Conservation (phyloP, 2,888 invertebrate genomes). For the Carpatolechia fugitivella region DNA sequence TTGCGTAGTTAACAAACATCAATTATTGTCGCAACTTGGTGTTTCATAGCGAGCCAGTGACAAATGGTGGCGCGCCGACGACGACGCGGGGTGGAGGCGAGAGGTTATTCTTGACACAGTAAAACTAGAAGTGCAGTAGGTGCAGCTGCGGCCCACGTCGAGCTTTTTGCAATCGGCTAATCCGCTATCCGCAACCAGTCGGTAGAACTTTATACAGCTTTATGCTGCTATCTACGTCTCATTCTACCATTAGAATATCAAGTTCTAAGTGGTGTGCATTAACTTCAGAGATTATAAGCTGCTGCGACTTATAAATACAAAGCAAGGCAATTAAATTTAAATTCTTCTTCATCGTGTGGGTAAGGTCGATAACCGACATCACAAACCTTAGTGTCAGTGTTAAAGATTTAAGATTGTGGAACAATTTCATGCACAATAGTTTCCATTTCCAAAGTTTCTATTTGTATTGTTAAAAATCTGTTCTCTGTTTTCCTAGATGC, state of each 20-base stretch:
- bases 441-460: no score
- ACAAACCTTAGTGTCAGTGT: no score
- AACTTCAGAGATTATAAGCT: no score
- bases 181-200: conserved; percentile 38
- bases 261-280: no score
- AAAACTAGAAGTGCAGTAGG: conserved; percentile 79
- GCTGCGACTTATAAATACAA: no score
- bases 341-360: no score
- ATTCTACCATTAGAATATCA: no score
- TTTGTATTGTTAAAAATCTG: not conserved
- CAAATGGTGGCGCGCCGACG: conserved; percentile 37
- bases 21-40: conserved; percentile 46
- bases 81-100: conserved; percentile 57
- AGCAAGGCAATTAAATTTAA: no score
- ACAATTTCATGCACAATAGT: no score
- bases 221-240: not conserved
- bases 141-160: conserved; percentile 73
- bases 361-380: no score
- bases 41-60: conserved; percentile 44
- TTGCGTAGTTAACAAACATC: conserved; percentile 37
- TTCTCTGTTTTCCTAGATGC: not conserved
- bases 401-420: no score
- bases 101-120: conserved; percentile 79
- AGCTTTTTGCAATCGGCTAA: conserved; percentile 67
- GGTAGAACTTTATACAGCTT: not conserved